These are phyloP conservation scores for Agrenia bidenticulata DNA, from an alignment of 2,888 invertebrate genomes.

Conservation along the genomic window DNA sequence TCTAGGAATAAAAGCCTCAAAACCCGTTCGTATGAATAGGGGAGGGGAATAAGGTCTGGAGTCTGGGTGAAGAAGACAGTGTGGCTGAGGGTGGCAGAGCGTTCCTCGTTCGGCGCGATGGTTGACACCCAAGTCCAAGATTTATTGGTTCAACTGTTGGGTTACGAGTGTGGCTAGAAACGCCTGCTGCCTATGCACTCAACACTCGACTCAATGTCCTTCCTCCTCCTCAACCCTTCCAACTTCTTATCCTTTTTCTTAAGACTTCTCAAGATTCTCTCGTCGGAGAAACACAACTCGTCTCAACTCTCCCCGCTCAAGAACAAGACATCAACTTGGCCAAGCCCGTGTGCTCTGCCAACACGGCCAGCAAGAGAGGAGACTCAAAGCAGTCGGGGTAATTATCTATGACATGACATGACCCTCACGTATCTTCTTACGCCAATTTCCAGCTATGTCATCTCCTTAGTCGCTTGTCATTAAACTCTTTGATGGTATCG, in stretches of 20 bases:
- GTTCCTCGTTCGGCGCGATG: slow-evolving; percentile 53
- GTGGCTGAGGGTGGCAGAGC: slow-evolving; percentile 53
- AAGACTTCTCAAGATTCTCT: background rate
- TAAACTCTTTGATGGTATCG: too few species aligned
- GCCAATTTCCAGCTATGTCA: too few species aligned
- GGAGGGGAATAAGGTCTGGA: slow-evolving; percentile 30
- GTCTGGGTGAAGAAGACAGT: slow-evolving; percentile 28
- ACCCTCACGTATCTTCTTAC: too few species aligned
- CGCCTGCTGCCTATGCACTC: slow-evolving; percentile 48
- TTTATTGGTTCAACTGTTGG: slow-evolving; percentile 53
- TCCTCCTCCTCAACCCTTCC: slow-evolving; percentile 24
- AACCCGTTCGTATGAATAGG: background rate
- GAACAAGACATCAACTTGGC: too few species aligned
- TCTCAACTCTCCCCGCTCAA: too few species aligned
- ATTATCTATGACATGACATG: too few species aligned
- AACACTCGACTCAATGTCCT: slow-evolving; percentile 21
- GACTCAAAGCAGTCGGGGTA: too few species aligned
- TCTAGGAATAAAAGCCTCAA: too few species aligned
- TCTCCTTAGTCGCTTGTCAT: too few species aligned
- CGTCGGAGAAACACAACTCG: too few species aligned
- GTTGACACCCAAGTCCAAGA: slow-evolving; percentile 53
- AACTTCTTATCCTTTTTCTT: slow-evolving; percentile 1
- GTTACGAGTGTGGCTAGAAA: slow-evolving; percentile 52
- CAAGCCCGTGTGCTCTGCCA: too few species aligned
- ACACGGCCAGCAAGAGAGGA: too few species aligned